Conservation (phyloP, 2,888 invertebrate genomes). For the Phortica okadai region DNA sequence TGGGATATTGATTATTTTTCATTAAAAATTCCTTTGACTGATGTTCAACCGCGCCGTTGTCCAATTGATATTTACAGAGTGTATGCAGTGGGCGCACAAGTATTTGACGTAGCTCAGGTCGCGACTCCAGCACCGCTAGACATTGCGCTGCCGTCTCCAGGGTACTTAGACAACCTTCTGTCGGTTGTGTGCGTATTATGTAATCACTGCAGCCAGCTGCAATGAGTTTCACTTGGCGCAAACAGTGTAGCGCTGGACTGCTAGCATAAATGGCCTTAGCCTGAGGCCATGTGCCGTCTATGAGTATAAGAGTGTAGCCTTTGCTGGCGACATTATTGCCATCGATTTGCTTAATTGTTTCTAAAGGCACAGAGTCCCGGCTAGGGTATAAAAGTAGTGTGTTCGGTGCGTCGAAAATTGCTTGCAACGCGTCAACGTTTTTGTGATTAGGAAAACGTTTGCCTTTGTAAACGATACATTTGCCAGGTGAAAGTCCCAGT, state of each 20-base stretch:
- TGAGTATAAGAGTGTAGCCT: slow-evolving; percentile 85
- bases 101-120: slow-evolving; percentile 80
- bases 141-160: slow-evolving; percentile 77
- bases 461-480: slow-evolving; percentile 83
- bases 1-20: slow-evolving; percentile 87
- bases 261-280: slow-evolving; percentile 93
- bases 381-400: slow-evolving; percentile 90
- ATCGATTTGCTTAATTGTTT: slow-evolving; percentile 74
- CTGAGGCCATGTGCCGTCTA: slow-evolving; percentile 98
- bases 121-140: slow-evolving; percentile 85
- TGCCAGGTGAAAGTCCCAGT: slow-evolving; percentile 84
- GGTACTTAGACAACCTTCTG: slow-evolving; percentile 93
- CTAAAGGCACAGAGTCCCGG: slow-evolving; percentile 83
- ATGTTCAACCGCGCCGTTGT: slow-evolving; percentile 94
- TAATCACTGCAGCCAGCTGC: slow-evolving; percentile 87
- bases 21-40: slow-evolving; percentile 94
- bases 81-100: slow-evolving; percentile 88
- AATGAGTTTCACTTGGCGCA: slow-evolving; percentile 89
- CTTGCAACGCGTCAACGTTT: slow-evolving; percentile 78
- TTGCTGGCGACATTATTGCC: slow-evolving; percentile 44
- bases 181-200: slow-evolving; percentile 94
- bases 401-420: slow-evolving; percentile 80
- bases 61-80: slow-evolving; percentile 90
- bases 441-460: slow-evolving; percentile 87
- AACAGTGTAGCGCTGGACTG: slow-evolving; percentile 84